Percentiles rank a stretch among this genome's conserved stretches.
These are phyloP conservation scores for Falcaria lacertinaria DNA, from an alignment of 2,888 invertebrate genomes.

Conservation along the genomic window DNA sequence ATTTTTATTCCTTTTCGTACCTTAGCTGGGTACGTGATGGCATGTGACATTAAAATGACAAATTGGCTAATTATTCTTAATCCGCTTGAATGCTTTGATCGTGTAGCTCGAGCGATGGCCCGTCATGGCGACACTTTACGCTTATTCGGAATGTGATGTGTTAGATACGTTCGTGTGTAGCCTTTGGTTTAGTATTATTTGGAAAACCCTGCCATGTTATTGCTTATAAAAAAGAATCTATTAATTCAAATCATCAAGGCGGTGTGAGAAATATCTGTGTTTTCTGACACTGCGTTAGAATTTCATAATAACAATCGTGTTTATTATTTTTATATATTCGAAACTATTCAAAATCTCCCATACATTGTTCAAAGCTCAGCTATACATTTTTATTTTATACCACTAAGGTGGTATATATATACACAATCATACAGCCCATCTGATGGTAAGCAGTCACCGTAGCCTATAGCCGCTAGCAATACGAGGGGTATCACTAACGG, in stretches of 20 bases:
- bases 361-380: too few species aligned
- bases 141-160: slow-evolving; percentile 34
- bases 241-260: neutral
- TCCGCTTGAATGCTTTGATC: slow-evolving; percentile 69
- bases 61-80: slow-evolving; percentile 78
- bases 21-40: slow-evolving; percentile 65
- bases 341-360: too few species aligned
- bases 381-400: too few species aligned
- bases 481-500: too few species aligned
- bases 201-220: slow-evolving; percentile 18
- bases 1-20: slow-evolving; percentile 56
- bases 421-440: too few species aligned
- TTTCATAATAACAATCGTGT: too few species aligned
- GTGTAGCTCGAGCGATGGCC: slow-evolving; percentile 48
- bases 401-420: too few species aligned
- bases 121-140: slow-evolving; percentile 46
- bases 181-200: slow-evolving; percentile 46
- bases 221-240: neutral
- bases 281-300: neutral
- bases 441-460: too few species aligned
- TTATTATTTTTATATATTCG: too few species aligned
- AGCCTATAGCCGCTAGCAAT: too few species aligned
- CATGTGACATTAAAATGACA: slow-evolving; percentile 79
- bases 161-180: slow-evolving; percentile 21
- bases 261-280: neutral